Conservation (phyloP, 1,140 invertebrate genomes). For the Trichomalopsis sarcophagae region DNA sequence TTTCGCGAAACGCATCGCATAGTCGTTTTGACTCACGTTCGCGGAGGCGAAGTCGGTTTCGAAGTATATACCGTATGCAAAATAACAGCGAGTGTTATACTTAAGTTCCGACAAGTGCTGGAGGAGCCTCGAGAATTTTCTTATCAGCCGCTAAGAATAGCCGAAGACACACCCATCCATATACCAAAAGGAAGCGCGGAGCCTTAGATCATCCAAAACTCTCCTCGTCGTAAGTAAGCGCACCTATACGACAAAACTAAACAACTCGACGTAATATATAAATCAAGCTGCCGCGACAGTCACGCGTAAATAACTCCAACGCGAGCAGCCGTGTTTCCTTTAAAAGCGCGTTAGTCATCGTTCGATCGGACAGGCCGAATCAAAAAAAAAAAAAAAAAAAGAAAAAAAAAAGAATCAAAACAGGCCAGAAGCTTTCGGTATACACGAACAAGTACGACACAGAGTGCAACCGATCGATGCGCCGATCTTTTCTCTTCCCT, state of each 20-base stretch:
- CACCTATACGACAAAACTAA: neutral
- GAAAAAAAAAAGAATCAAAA: neutral
- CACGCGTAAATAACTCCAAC: slow-evolving; percentile 5
- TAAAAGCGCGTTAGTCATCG: slow-evolving; percentile 39
- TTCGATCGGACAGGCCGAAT: neutral
- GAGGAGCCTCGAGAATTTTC: neutral
- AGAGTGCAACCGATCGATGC: neutral
- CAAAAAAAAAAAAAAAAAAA: neutral
- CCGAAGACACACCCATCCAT: neutral
- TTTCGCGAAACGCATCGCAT: too few species aligned
- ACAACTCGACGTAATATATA: neutral
- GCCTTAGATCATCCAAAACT: too few species aligned
- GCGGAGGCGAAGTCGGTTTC: too few species aligned
- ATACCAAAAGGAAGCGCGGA: neutral
- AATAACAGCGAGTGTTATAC: too few species aligned
- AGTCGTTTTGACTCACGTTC: too few species aligned
- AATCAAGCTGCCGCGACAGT: neutral
- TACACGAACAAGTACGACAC: too few species aligned
- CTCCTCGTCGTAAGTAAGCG: neutral
- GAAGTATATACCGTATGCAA: too few species aligned
- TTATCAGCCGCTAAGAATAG: neutral
- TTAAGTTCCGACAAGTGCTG: neutral
- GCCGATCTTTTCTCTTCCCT: neutral
- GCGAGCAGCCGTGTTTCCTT: slow-evolving; percentile 23
- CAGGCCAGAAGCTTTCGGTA: too few species aligned